Evolutionary conservation across 2,888 invertebrate genomes (phyloP).

Genomic region (Pyrochroa serraticornis): DNA sequence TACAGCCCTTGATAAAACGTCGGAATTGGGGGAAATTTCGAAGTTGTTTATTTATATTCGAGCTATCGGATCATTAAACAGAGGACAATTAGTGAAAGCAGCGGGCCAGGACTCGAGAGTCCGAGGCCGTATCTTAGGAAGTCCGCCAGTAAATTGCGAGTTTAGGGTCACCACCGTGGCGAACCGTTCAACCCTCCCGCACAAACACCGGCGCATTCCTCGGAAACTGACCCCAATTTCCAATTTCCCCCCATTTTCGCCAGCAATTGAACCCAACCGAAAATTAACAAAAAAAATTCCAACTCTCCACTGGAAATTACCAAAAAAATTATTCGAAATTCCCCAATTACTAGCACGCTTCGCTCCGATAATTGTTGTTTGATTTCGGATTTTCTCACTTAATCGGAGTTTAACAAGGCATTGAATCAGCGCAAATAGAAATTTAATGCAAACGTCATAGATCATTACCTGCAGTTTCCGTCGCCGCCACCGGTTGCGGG

Average conservation of each 20-base stretch:
- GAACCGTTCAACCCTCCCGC: conserved; percentile 26
- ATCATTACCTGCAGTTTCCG: conserved; percentile 23
- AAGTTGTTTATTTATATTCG: conserved; percentile 23
- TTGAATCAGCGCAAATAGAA: conserved; percentile 30
- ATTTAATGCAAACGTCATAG: conserved; percentile 30
- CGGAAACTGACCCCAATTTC: conserved; percentile 11
- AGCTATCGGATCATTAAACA: conserved; percentile 35
- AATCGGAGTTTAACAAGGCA: conserved; percentile 31
- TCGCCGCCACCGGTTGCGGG: too few species aligned
- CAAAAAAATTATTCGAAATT: background rate
- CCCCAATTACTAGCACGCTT: conserved; percentile 20
- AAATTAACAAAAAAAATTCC: too few species aligned
- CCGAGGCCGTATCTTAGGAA: conserved; percentile 35
- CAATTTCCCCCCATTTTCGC: too few species aligned
- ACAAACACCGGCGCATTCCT: conserved; percentile 28
- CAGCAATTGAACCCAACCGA: too few species aligned
- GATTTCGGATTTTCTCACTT: conserved; percentile 27
- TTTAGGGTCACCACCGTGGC: conserved; percentile 31
- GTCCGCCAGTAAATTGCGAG: conserved; percentile 34
- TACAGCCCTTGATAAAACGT: too few species aligned
- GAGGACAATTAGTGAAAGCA: conserved; percentile 34
- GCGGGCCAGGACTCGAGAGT: conserved; percentile 23
- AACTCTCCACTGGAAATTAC: too few species aligned
- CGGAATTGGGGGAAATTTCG: background rate
- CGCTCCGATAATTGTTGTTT: conserved; percentile 29